Conservation (phyloP, 2,888 invertebrate genomes). For the Isotomurus palustris region DNA sequence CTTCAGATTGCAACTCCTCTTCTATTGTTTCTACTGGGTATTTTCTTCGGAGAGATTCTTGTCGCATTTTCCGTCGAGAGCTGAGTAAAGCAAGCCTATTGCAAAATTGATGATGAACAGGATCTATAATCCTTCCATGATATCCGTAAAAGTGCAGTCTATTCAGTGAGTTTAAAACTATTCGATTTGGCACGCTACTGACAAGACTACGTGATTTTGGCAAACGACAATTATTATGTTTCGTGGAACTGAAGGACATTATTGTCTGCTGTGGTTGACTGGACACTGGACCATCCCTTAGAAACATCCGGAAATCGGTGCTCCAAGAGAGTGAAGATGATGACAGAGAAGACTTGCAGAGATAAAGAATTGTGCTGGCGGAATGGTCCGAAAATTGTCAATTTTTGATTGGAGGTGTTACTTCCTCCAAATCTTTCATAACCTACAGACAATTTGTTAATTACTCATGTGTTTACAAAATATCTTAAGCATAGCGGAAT, state of each 20-base stretch:
- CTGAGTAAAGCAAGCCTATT: too few species aligned
- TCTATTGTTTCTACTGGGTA: too few species aligned
- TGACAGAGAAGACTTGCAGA: conserved; percentile 24
- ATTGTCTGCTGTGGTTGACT: too few species aligned
- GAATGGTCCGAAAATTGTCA: conserved; percentile 36
- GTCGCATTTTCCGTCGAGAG: too few species aligned
- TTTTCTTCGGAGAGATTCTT: too few species aligned
- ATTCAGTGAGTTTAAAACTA: background rate
- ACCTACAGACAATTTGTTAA: conserved; percentile 1
- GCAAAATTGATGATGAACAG: too few species aligned
- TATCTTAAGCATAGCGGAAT: background rate
- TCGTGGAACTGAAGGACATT: background rate
- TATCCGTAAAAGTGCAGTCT: conserved; percentile 7
- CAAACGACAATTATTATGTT: too few species aligned
- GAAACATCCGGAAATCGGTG: conserved; percentile 11
- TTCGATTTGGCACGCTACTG: background rate
- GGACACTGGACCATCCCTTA: conserved; percentile 32
- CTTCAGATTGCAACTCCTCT: too few species aligned
- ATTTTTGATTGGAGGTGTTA: background rate
- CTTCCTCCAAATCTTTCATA: conserved; percentile 13
- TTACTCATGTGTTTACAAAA: background rate
- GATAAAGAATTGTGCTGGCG: conserved; percentile 17
- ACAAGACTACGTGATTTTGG: background rate
- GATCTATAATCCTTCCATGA: background rate
- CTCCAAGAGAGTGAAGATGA: conserved; percentile 13